phyloP scores from a whole-genome alignment of 2,113 vertebrate genomes.

The Pongo abelii region DNA sequence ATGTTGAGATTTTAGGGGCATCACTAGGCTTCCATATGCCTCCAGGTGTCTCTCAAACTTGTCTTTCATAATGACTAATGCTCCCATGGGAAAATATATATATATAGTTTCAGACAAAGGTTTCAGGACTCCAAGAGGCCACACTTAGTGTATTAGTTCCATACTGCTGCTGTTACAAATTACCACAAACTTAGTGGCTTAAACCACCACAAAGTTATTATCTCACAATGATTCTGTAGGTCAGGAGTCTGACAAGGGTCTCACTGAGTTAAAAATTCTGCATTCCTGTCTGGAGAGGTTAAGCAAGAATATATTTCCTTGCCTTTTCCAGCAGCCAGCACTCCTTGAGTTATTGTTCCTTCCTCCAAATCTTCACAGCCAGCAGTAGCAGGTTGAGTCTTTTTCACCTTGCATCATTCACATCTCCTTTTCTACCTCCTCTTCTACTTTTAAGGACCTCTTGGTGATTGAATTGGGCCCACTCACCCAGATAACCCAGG shows the following conservation, averaged over 20 bases:
- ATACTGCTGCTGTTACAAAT: not conserved
- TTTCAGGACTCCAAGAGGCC: not conserved
- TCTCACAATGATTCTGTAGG: not conserved
- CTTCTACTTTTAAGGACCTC: not conserved
- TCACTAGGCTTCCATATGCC: not conserved
- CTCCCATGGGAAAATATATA: not conserved
- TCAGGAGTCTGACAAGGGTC: not conserved
- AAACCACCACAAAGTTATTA: not conserved
- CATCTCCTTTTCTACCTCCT: not conserved
- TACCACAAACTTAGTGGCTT: not conserved
- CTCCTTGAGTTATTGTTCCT: not conserved
- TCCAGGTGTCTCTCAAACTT: not conserved
- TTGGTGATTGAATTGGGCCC: not conserved
- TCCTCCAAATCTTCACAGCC: conserved; percentile 4
- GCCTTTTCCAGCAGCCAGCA: not conserved
- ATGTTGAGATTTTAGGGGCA: not conserved
- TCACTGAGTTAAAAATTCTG: not conserved
- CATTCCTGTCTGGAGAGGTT: not conserved
- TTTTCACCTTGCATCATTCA: not conserved
- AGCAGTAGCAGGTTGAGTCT: not conserved
- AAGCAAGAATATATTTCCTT: not conserved
- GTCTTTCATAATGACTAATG: not conserved
- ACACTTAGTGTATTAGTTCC: not conserved
- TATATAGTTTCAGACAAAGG: not conserved
- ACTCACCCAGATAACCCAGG: not conserved